Evolutionary conservation across 2,113 vertebrate genomes (phyloP).

Genomic region (Tenebrosternarchus preto): DNA sequence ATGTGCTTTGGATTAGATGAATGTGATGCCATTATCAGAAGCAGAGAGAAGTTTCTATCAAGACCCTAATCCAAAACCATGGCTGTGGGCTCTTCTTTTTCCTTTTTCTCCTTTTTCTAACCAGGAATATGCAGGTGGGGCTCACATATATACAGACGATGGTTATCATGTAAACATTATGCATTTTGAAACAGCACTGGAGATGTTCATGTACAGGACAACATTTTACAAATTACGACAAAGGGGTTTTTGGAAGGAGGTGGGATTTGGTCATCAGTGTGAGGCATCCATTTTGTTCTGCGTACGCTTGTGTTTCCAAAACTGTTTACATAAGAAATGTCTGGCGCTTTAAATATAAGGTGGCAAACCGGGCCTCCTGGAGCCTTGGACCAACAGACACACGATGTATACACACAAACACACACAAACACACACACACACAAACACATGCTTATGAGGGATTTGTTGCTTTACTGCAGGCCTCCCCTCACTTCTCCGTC

Average conservation of each 20-base stretch:
- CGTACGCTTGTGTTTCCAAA: neutral
- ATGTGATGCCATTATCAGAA: no score
- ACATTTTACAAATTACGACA: neutral
- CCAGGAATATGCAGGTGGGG: no score
- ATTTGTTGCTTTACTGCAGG: constrained; percentile 11
- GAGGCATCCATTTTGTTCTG: neutral
- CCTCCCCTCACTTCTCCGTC: neutral
- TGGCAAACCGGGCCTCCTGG: neutral
- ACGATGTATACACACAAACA: neutral
- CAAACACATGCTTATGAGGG: constrained; percentile 20
- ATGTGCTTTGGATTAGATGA: no score
- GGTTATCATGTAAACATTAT: no score
- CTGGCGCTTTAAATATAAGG: constrained; percentile 4
- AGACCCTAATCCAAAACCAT: no score
- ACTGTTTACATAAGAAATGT: neutral
- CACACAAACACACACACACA: neutral
- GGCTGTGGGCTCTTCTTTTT: no score
- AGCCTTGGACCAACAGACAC: neutral
- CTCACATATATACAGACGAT: neutral
- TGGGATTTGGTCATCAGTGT: neutral
- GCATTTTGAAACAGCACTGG: no score
- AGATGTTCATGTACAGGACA: neutral
- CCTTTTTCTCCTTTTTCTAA: no score
- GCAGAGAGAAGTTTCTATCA: no score
- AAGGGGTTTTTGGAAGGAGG: neutral